Conservation (phyloP, 2,888 invertebrate species). For the Phania funesta region DNA sequence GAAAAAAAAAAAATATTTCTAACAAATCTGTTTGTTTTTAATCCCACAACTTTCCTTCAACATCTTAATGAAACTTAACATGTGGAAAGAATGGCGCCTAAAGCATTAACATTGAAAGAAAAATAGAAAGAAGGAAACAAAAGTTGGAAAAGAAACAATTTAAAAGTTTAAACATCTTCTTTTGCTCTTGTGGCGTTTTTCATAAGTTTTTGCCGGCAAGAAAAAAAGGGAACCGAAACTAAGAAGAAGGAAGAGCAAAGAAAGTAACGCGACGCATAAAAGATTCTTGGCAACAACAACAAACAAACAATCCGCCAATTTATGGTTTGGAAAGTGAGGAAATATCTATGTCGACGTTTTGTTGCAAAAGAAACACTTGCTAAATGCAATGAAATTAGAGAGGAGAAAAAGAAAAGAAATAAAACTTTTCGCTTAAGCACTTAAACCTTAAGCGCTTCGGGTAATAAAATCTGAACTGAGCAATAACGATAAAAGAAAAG, state of each 20-base stretch:
- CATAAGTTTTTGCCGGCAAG: not conserved
- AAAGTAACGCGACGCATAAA: too few relatives aligned
- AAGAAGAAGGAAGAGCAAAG: not conserved
- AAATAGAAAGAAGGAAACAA: too few relatives aligned
- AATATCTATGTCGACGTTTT: not conserved
- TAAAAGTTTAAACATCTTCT: conserved; percentile 13
- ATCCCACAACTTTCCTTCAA: not conserved
- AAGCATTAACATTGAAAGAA: too few relatives aligned
- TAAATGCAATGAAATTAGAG: not conserved
- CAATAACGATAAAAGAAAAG: not conserved
- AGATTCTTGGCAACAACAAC: not conserved
- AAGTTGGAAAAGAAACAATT: too few relatives aligned
- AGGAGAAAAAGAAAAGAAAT: conserved; percentile 1
- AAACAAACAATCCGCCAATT: not conserved
- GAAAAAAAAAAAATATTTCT: not conserved
- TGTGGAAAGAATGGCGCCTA: conserved; percentile 8
- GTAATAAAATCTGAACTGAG: not conserved
- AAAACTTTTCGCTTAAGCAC: not conserved
- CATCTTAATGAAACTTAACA: conserved; percentile 13
- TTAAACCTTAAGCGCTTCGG: not conserved
- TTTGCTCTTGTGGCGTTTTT: not conserved
- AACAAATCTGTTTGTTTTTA: conserved; percentile 4
- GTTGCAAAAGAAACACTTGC: conserved; percentile 1
- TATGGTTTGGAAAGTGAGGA: not conserved
- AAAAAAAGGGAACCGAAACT: not conserved